These are phyloP conservation scores for Micromesistius poutassou DNA, from an alignment of 2,797 vertebrate genomes.

Conservation along the genomic window DNA sequence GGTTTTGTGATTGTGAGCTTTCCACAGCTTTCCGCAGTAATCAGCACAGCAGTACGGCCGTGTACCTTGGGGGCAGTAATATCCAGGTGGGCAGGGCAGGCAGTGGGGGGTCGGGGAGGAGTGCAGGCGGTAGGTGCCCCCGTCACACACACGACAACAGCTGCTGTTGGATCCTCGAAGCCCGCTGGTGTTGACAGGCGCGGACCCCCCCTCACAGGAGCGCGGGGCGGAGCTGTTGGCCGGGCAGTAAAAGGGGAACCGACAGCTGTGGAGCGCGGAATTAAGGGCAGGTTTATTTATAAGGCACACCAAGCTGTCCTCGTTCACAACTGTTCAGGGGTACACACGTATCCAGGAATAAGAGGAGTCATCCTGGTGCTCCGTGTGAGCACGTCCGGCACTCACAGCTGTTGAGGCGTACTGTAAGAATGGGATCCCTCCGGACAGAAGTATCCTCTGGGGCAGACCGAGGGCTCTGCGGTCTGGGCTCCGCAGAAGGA, in stretches of 20 bases:
- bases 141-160: constrained; percentile 78
- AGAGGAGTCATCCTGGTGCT: background rate
- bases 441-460: constrained; percentile 83
- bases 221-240: constrained; percentile 72
- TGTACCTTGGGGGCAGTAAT: constrained; percentile 81
- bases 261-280: constrained; percentile 73
- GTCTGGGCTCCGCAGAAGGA: constrained; percentile 80
- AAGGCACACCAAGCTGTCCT: background rate
- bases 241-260: constrained; percentile 86
- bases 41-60: background rate
- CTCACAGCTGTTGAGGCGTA: constrained; percentile 81
- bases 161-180: constrained; percentile 76
- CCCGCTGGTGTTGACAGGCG: constrained; percentile 76
- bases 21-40: background rate
- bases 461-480: constrained; percentile 75
- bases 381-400: constrained; percentile 19
- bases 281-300: constrained; percentile 40
- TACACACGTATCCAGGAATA: background rate
- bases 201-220: constrained; percentile 78
- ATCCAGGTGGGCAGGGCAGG: constrained; percentile 83
- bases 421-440: constrained; percentile 78
- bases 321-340: background rate
- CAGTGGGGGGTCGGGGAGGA: constrained; percentile 64
- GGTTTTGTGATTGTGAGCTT: no score
- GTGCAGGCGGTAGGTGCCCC: constrained; percentile 75